Conservation (phyloP, 1,140 invertebrate genomes). For the Acarapis woodi region DNA sequence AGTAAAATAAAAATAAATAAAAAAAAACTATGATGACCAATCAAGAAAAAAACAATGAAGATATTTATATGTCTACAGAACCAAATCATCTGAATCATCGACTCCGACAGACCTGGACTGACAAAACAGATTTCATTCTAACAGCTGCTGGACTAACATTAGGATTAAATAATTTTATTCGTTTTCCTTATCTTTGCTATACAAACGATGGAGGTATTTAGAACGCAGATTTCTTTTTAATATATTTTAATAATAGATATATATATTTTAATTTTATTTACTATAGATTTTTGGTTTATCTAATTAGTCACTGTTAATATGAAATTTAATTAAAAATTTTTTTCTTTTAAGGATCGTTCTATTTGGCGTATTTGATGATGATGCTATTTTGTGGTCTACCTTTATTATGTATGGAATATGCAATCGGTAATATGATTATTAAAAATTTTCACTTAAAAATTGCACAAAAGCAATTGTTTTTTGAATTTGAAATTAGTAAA, state of each 20-base stretch:
- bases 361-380: conserved; percentile 82
- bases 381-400: conserved; percentile 68
- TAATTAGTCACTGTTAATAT: not conserved
- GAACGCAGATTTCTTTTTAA: not conserved
- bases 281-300: not conserved
- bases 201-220: conserved; percentile 51
- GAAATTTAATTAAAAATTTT: not conserved
- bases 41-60: no score
- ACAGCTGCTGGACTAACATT: conserved; percentile 65
- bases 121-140: conserved; percentile 61
- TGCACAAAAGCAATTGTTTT: no score
- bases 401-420: conserved; percentile 44
- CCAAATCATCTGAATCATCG: no score
- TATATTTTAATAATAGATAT: not conserved
- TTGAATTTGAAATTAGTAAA: no score
- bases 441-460: no score
- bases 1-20: no score
- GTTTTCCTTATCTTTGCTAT: conserved; percentile 68
- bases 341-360: conserved; percentile 43
- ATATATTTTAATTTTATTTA: not conserved
- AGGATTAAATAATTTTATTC: conserved; percentile 68
- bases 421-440: conserved; percentile 25
- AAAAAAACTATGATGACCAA: no score
- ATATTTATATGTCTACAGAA: no score
- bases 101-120: conserved; percentile 32